phyloP scores from a whole-genome alignment of 35 echinoderm and acorn worm genomes.

The Apostichopus parvimensis region DNA sequence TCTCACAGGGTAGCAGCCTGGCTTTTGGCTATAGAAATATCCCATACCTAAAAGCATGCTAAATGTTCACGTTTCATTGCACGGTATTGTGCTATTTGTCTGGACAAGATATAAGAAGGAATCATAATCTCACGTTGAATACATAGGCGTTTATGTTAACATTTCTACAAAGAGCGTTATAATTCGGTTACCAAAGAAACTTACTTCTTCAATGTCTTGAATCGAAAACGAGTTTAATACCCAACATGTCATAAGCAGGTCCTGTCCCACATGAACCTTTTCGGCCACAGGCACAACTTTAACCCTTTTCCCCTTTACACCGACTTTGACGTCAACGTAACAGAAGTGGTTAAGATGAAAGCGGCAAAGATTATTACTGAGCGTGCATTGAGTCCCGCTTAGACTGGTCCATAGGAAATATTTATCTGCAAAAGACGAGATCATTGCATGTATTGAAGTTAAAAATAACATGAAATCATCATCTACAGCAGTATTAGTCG shows the following conservation, averaged over 20 bases:
- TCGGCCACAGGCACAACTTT: constrained; percentile 3
- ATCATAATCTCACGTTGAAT: too few species aligned
- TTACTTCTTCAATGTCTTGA: not conserved
- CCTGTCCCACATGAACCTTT: not conserved
- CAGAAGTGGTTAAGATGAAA: not conserved
- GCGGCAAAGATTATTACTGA: not conserved
- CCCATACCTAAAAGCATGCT: too few species aligned
- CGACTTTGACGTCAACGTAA: not conserved
- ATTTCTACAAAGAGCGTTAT: too few species aligned
- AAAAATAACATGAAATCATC: too few species aligned
- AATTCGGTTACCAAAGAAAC: not conserved
- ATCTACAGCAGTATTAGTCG: too few species aligned
- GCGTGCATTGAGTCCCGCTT: not conserved
- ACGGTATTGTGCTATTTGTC: too few species aligned
- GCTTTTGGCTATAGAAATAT: too few species aligned
- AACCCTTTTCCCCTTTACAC: not conserved
- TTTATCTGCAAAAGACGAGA: not conserved
- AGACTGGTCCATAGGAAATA: not conserved
- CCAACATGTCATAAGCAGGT: not conserved
- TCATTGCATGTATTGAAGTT: too few species aligned
- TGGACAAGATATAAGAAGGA: too few species aligned
- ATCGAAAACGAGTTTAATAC: not conserved
- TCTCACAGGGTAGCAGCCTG: too few species aligned
- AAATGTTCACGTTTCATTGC: too few species aligned
- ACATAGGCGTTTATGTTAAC: too few species aligned